These are phyloP conservation scores for Plotosus lineatus DNA, from an alignment of 2,113 vertebrate species.

Conservation along the genomic window DNA sequence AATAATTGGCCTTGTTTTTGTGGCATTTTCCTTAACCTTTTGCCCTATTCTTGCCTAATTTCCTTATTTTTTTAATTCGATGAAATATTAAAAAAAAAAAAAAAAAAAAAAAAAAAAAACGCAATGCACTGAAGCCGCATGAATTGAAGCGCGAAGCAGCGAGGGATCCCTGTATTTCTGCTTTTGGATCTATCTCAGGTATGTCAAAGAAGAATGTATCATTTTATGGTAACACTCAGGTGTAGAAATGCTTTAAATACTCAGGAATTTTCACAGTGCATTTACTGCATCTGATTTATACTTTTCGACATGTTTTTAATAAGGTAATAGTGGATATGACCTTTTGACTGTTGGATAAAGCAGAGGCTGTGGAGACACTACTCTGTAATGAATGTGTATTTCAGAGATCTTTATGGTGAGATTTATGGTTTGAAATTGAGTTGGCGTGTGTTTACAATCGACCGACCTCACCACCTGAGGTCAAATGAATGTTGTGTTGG, in stretches of 20 bases:
- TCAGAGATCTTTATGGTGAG: constrained; percentile 47
- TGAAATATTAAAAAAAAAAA: too few relatives aligned
- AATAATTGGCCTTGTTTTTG: too few relatives aligned
- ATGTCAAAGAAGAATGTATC: constrained; percentile 66
- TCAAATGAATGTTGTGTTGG: constrained; percentile 69
- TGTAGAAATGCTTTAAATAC: constrained; percentile 68
- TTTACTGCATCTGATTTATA: constrained; percentile 32
- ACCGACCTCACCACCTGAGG: constrained; percentile 68
- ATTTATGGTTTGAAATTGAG: constrained; percentile 34
- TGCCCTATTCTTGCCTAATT: too few relatives aligned
- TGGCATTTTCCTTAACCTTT: too few relatives aligned
- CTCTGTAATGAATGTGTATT: constrained; percentile 67
- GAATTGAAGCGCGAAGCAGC: too few relatives aligned
- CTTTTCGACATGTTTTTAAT: constrained; percentile 27
- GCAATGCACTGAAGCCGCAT: too few relatives aligned
- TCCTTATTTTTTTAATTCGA: too few relatives aligned
- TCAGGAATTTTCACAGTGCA: constrained; percentile 61
- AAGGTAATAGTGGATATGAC: constrained; percentile 31
- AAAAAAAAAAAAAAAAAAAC: too few relatives aligned
- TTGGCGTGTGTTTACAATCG: constrained; percentile 63
- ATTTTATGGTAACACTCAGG: constrained; percentile 69
- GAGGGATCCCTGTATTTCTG: too few relatives aligned
- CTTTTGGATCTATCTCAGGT: constrained; percentile 78
- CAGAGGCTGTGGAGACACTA: constrained; percentile 54
- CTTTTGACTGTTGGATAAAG: constrained; percentile 56